Percentiles rank a stretch among this genome's conserved stretches.
phyloP scores from a whole-genome alignment of 2,888 invertebrate species.

The Tachina lurida region DNA sequence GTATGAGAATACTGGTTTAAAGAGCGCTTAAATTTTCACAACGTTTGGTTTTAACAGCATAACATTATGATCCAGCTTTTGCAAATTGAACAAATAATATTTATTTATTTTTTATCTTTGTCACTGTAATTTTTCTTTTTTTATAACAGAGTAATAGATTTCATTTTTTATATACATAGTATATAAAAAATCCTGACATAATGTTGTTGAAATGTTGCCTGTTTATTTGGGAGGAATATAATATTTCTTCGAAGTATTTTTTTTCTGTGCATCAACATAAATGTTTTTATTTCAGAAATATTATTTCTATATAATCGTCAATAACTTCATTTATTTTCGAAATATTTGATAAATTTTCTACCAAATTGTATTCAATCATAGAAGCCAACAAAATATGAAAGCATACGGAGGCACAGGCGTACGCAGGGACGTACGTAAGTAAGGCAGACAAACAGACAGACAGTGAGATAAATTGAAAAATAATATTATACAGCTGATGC shows the following conservation, averaged over 20 bases:
- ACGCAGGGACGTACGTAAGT: background rate
- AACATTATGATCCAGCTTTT: too few relatives aligned
- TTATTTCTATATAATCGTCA: constrained; percentile 52
- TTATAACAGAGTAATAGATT: background rate
- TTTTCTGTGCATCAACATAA: background rate
- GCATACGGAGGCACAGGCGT: too few relatives aligned
- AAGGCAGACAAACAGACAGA: background rate
- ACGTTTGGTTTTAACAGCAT: too few relatives aligned
- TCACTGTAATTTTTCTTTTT: background rate
- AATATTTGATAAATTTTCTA: constrained; percentile 59
- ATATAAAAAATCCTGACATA: background rate
- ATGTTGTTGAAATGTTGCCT: constrained; percentile 50
- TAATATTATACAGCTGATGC: constrained; percentile 65
- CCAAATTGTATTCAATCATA: constrained; percentile 57
- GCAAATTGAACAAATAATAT: too few relatives aligned
- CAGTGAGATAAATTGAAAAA: constrained; percentile 63
- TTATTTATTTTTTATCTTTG: background rate
- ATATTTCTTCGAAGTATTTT: constrained; percentile 3
- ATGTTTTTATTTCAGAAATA: too few relatives aligned
- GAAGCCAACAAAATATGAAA: constrained; percentile 22
- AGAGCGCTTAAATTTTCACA: too few relatives aligned
- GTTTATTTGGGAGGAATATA: constrained; percentile 56
- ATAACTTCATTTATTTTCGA: constrained; percentile 41
- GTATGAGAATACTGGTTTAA: too few relatives aligned
- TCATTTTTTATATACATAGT: background rate